Base-by-base conservation (phyloP, 2,797 vertebrate species). In the Eulemur mongoz region DNA sequence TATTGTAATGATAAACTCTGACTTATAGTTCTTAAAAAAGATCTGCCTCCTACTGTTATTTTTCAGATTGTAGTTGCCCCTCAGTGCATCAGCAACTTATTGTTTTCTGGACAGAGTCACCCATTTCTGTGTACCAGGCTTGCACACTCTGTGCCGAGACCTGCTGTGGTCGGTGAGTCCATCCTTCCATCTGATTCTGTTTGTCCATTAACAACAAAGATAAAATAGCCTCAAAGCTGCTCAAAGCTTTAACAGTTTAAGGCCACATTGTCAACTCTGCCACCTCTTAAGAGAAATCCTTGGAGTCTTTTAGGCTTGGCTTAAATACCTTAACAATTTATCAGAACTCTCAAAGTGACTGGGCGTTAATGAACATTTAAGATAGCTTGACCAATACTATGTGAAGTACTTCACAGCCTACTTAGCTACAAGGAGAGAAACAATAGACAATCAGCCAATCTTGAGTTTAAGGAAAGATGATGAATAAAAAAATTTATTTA, bases 381-480 rank as follows among this genome's bases (percentile, higher is more conserved):
- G 43, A 38, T 5, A 9, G 10, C 8, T 54, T 52, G 8, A 4
- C 11, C 3, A 48, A 54, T 69, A 23, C 38, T n/a, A 0, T 35
- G 35, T 25, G 54, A 30, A 76, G 7, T 8, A 59, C 43, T 79
- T 61, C 11, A 3, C 17, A 92, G 23, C 0, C 3, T 82, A 52
- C 18, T 32, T 6, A 38, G 10, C 7, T 63, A 63, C 18, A 70
- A 70, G 12, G 1, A 82, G 30, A 85, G 48, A 91, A 72, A 83
- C 73, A 54, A 38, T 2, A 76, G 43, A 35, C 5, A 65, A 38
- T 52, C 30, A 59, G 2, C 35, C 12, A 50, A 0, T 48, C 32
- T 30, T 57, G 17, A 81, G 52, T 40, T 83, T 25, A 65, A 76
- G 38, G 40, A 45, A 80, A 94, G 45, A 76, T 61, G 52, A 96